phyloP scores from a whole-genome alignment of 2,797 vertebrate species.

The Hydrocynus forskahlii region DNA sequence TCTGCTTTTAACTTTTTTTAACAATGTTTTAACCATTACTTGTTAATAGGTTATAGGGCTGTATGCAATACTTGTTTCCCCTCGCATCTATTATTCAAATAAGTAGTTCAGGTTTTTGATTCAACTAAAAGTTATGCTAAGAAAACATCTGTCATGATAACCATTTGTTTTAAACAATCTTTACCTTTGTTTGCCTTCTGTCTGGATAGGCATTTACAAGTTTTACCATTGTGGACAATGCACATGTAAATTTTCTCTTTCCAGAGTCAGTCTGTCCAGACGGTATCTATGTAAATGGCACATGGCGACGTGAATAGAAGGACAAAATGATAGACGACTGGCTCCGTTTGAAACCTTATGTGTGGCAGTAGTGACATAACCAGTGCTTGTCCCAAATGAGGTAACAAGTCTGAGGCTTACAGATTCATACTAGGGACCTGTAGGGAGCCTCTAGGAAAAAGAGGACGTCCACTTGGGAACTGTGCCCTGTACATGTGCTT shows the following conservation, averaged over 20 bases:
- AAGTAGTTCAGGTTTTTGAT: too few relatives aligned
- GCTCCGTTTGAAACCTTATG: background rate
- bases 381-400: background rate
- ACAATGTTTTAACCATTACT: too few relatives aligned
- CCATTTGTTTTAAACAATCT: background rate
- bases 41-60: too few relatives aligned
- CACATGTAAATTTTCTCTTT: slow-evolving; percentile 9
- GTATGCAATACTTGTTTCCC: too few relatives aligned
- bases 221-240: background rate
- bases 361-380: background rate
- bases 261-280: background rate
- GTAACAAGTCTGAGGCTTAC: background rate
- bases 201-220: background rate
- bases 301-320: background rate
- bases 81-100: too few relatives aligned
- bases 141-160: too few relatives aligned
- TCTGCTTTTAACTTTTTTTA: too few relatives aligned
- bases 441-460: background rate
- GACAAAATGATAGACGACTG: background rate
- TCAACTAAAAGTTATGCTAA: too few relatives aligned
- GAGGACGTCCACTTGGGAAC: background rate
- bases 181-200: background rate
- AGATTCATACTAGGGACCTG: background rate
- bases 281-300: background rate
- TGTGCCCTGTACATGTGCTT: background rate